Evolutionary conservation across 1,140 invertebrate genomes (phyloP).

Genomic region (Sarcophaga peregrina): DNA sequence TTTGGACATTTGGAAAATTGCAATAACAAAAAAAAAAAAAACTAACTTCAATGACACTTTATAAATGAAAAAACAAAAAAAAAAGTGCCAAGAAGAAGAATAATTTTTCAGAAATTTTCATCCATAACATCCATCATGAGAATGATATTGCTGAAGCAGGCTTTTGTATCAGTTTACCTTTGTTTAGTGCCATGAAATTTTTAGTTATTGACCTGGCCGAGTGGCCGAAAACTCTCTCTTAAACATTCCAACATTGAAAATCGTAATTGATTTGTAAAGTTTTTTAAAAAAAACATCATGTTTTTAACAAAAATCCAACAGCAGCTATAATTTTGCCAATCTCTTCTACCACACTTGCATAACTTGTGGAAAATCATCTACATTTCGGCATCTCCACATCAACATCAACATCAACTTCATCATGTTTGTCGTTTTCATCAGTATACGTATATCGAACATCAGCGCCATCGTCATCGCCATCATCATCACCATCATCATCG

Average conservation of each 20-base stretch:
- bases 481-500: not conserved
- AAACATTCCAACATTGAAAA: not conserved
- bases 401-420: not conserved
- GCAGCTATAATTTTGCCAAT: not conserved
- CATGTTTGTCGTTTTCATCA: not conserved
- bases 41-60: slow-evolving; percentile 22
- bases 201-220: not conserved
- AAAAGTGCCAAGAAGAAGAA: not conserved
- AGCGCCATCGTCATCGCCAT: not conserved
- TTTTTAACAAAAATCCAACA: not conserved
- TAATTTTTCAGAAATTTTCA: too few relatives aligned
- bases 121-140: not conserved
- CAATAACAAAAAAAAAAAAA: not conserved
- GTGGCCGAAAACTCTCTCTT: too few relatives aligned
- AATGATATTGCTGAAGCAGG: not conserved
- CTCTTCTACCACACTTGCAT: not conserved
- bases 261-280: slow-evolving; percentile 22
- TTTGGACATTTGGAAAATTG: slow-evolving; percentile 1
- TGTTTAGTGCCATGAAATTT: not conserved
- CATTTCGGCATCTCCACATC: not conserved
- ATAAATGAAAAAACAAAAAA: slow-evolving; percentile 14
- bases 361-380: slow-evolving; percentile 6
- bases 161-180: not conserved
- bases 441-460: not conserved
- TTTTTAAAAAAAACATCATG: not conserved